phyloP scores from a whole-genome alignment of 2,888 invertebrate genomes.

The Cosmorhoe ocellata region DNA sequence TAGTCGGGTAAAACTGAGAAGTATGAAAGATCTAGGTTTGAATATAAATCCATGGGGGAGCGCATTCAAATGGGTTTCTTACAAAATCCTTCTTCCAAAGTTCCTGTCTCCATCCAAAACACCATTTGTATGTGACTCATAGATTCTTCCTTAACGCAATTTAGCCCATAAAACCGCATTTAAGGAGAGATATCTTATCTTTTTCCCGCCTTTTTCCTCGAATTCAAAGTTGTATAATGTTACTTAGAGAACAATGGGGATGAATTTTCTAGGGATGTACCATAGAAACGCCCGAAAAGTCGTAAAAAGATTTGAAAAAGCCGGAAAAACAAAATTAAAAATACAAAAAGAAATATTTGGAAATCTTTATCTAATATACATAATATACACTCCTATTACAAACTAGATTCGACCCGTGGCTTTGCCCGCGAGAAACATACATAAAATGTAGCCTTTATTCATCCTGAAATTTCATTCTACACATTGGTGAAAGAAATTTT shows the following conservation, averaged over 20 bases:
- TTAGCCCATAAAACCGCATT: conserved; percentile 32
- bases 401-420: too few species aligned
- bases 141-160: conserved; percentile 30
- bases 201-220: conserved; percentile 30
- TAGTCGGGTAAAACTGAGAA: too few species aligned
- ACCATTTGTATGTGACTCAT: conserved; percentile 30
- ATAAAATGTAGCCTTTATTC: too few species aligned
- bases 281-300: background rate
- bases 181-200: conserved; percentile 33
- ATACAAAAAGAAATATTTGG: too few species aligned
- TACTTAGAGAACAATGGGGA: conserved; percentile 25
- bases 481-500: too few species aligned
- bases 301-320: too few species aligned
- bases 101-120: conserved; percentile 6
- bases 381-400: too few species aligned
- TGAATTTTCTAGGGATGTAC: conserved; percentile 13
- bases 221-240: conserved; percentile 34
- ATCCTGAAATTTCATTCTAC: too few species aligned
- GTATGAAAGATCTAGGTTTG: too few species aligned
- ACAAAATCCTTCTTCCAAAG: conserved; percentile 5
- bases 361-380: too few species aligned
- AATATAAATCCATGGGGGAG: background rate
- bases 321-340: too few species aligned
- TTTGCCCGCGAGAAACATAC: too few species aligned
- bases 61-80: background rate